Conservation (phyloP, 2,113 vertebrate species). For the Axis porcinus region DNA sequence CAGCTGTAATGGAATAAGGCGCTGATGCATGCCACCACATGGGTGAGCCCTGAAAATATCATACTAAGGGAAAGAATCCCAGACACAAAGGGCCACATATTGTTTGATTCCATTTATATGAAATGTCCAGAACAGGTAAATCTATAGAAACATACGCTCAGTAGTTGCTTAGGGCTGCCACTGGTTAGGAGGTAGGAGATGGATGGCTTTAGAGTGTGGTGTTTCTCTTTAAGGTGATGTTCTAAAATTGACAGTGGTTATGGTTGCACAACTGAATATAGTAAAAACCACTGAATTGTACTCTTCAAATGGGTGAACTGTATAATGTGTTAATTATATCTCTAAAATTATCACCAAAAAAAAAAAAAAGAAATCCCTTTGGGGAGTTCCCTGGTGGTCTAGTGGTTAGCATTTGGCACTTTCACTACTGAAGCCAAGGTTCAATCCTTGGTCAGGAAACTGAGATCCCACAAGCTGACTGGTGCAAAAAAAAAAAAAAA, state of each 20-base stretch:
- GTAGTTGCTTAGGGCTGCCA: neutral
- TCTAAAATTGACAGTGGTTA: neutral
- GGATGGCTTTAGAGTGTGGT: neutral
- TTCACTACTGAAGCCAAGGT: neutral
- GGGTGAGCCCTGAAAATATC: neutral
- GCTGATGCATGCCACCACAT: neutral
- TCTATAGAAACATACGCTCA: neutral
- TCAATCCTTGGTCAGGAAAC: neutral
- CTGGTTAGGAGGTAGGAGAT: neutral
- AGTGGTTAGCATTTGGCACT: neutral
- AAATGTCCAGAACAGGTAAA: neutral
- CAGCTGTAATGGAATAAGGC: neutral
- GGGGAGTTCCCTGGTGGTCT: neutral
- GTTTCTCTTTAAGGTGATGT: neutral
- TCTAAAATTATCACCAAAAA: neutral
- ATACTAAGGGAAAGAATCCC: neutral
- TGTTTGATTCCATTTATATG: neutral
- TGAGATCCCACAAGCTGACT: neutral
- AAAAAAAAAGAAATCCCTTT: neutral
- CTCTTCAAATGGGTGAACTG: neutral
- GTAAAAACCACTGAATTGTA: neutral
- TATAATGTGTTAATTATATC: neutral
- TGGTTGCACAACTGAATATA: neutral
- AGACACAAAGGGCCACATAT: neutral
- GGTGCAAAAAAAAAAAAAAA: neutral